These are phyloP conservation scores for Lipophrys pholis DNA, from an alignment of 2,113 vertebrate genomes.

Conservation along the genomic window DNA sequence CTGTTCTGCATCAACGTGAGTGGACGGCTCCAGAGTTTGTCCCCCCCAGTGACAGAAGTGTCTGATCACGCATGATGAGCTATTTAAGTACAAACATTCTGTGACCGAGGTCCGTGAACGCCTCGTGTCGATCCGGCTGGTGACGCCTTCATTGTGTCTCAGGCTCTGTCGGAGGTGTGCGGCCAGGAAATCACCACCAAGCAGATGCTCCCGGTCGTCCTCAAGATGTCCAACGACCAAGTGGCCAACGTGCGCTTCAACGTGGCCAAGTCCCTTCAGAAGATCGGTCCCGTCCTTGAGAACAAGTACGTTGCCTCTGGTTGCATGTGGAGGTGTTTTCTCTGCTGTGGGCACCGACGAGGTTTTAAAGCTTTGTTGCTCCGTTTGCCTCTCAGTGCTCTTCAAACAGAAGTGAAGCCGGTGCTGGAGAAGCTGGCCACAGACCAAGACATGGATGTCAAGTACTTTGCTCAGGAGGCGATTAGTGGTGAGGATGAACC, in stretches of 20 bases:
- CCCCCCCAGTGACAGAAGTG: too few relatives aligned
- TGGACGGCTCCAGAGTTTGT: neutral
- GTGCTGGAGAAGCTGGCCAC: slow-evolving; percentile 89
- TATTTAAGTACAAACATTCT: too few relatives aligned
- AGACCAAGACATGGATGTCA: slow-evolving; percentile 92
- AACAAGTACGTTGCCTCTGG: slow-evolving; percentile 76
- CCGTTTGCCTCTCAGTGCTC: slow-evolving; percentile 78
- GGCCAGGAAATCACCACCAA: slow-evolving; percentile 93
- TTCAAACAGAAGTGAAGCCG: slow-evolving; percentile 90
- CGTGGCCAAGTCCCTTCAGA: slow-evolving; percentile 93
- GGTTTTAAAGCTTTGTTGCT: neutral
- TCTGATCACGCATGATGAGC: too few relatives aligned
- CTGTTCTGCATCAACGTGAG: slow-evolving; percentile 94
- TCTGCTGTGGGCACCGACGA: neutral
- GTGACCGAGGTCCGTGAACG: too few relatives aligned
- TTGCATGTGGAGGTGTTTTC: neutral
- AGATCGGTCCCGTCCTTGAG: slow-evolving; percentile 90
- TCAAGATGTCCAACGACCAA: slow-evolving; percentile 93
- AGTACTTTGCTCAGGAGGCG: slow-evolving; percentile 94
- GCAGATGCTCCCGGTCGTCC: slow-evolving; percentile 91
- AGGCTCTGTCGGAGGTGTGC: slow-evolving; percentile 90
- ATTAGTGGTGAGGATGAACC: slow-evolving; percentile 84
- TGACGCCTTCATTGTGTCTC: neutral
- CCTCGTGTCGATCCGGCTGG: too few relatives aligned
- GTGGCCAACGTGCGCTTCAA: slow-evolving; percentile 95